Evolutionary conservation across 2,797 vertebrate species (phyloP), one percentile per base, ranked within the genome.

Genomic region (Thaleichthys pacificus): DNA sequence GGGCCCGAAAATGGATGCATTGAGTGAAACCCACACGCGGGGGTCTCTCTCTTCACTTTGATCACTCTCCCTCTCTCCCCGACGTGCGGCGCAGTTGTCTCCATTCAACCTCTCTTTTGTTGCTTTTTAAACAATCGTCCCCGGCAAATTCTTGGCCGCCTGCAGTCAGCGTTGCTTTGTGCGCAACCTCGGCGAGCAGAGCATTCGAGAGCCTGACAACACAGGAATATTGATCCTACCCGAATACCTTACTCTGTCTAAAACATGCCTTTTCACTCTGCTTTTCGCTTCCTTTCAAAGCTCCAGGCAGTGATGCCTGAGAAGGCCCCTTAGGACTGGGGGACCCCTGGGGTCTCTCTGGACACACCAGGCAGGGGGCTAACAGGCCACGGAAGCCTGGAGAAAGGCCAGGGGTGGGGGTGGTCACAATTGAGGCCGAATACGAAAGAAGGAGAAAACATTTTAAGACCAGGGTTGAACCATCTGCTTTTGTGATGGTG

Each of bases 401-500:
- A 91, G 89, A 90, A 90, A 91, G 89, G 85, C 77, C 73, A 69
- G 67, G 73, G 70, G 75, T 75, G 78, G 77, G 73, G 35, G 5
- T 38, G 35, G 35, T 38, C 35, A 38, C 35, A 38, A 54, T 15
- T 19, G 49, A 54, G 17, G 49, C 17, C 3, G 17, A 54, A 54
- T 15, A 5, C 19, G 49, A 54, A 15, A 54, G 49, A 54, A 77
- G 75, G 82, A 19, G 58, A 84, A 5, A 90, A 88, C 86, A 70
- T 87, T 87, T 87, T 85, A 88, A 86, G 83, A 89, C 80, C 83
- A 83, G 90, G 86, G 85, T 81, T 87, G 70, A 77, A 82, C 91
- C 93, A 93, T 94, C 93, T 93, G 93, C 91, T 93, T 94, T 94
- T 92, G 92, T 91, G 88, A 83, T 88, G 87, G 85, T 86, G 89